phyloP scores from a whole-genome alignment of 2,113 vertebrate genomes.

The Falco punctatus region DNA sequence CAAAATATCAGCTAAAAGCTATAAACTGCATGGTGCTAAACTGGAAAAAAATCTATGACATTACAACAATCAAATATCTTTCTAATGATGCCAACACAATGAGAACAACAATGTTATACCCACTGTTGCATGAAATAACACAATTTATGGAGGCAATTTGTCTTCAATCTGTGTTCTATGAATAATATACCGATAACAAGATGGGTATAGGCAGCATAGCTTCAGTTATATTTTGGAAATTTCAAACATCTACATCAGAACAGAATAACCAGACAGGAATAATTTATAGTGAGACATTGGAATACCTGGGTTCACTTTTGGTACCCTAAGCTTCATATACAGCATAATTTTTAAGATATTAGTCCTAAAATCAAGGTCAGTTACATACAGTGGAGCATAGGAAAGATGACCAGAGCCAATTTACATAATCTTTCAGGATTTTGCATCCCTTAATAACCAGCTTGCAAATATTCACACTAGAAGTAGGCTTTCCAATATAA shows the following conservation, averaged over 20 bases:
- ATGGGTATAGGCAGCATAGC: not conserved
- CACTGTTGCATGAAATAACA: slow-evolving; percentile 30
- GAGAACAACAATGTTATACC: slow-evolving; percentile 18
- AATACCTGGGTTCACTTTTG: not conserved
- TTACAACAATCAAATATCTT: slow-evolving; percentile 22
- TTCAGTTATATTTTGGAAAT: slow-evolving; percentile 29
- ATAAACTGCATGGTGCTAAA: not conserved
- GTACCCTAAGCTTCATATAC: not conserved
- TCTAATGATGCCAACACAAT: not conserved
- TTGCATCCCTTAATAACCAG: not conserved
- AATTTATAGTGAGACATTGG: not conserved
- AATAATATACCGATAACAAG: slow-evolving; percentile 23
- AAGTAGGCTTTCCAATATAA: not conserved
- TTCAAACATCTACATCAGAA: not conserved
- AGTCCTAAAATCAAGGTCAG: not conserved
- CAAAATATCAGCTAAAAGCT: not conserved
- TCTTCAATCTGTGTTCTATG: slow-evolving; percentile 26
- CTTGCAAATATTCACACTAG: not conserved
- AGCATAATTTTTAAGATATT: not conserved
- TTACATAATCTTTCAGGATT: not conserved
- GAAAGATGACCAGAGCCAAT: not conserved
- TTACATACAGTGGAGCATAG: not conserved
- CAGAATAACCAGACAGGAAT: not conserved
- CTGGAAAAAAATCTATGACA: not conserved
- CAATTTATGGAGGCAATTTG: slow-evolving; percentile 40